Base-by-base conservation (phyloP, 2,113 vertebrate species). In the Pygoscelis adeliae region DNA sequence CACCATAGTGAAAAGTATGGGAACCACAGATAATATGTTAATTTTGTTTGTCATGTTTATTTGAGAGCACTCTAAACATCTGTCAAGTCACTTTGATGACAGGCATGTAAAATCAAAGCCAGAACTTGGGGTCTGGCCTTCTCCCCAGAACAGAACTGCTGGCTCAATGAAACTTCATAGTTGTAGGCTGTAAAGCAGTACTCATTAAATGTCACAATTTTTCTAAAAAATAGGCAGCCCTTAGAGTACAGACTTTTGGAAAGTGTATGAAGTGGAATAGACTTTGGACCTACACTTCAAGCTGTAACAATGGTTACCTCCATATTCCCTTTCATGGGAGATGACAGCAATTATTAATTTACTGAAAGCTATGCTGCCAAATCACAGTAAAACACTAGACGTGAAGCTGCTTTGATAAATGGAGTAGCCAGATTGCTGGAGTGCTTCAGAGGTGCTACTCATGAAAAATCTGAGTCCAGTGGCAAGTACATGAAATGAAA, bases 271-370 rank as follows among this genome's bases (percentile, higher is more conserved):
- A 76, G 13, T 20, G 13, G 32, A 83, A 59, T 1, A 86, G 47
- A 36, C 52, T 78, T 83, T 81, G 38, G 55, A 22, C 17, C 32
- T 38, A 16, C 7, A 11, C 32, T 87, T 74, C 26, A 40, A 69
- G 17, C 18, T 91, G 50, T 12, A 91, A 50, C 34, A 79, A 34
- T 40, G 7, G 34, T 82, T 62, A 38, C 42, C 59, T 91, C 47
- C 12, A 13, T 38, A 50, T 71, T 89, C 61, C 38, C 38, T 87
- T 67, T 85, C 56, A 58, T 30, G 30, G 34, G 17, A 74, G 50
- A 58, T 89, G 58, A 87, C 34, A 93, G 63, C 38, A 78, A 72
- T 90, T 93, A 72, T 58, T 85, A 83, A 92, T 94, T 95, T 94
- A 70, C 44, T 58, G 52, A 92, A 89, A 87, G 32, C 58, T 72